Evolutionary conservation across 1,140 invertebrate species (phyloP), one percentile per base, ranked within the genome.

Genomic region (Papilio xuthus): DNA sequence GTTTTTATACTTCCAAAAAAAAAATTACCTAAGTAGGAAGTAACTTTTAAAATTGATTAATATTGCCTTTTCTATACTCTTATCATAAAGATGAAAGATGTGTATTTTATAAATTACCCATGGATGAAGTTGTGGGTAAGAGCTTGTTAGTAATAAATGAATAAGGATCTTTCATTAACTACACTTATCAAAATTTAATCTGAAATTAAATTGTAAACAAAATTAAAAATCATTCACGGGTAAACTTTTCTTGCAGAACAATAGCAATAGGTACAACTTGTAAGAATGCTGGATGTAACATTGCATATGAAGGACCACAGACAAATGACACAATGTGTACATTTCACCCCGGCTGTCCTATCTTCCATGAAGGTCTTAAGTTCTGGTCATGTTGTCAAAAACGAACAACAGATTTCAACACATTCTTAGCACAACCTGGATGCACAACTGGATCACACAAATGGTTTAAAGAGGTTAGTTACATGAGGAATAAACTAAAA

Each of bases 311-410:
- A 84, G 97, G 96, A 1, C 94, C 96, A 28, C 88, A 95, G 44
- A 96, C 95, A 71, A 95, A 98, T 84, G 81, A 94, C 15, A 94
- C 95, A 70, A 87, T 93, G 53, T 99, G 99, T 90, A 93, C 94
- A 56, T 95, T 97, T 94, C 99, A 99, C 95, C 96, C 98, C 26
- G 99, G 99, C 0, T 94, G 95, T 20, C 98, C 99, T 3, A 95
- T 99, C 63, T 99, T 99, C 91, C 99, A 99, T 89, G 99, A 99
- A 95, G 99, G 98, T 0, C 95, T 99, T 90, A 99, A 99, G 93
- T 99, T 96, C 92, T 99, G 99, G 99, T 97, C 98, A 0, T 99
- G 99, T 89, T 99, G 99, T 88, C 95, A 97, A 82, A 97, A 97
- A 85, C 97, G 97, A 86, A 99, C 99, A 1, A 97, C 98, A 13